These are phyloP conservation scores for Muscicapa comitata DNA, from an alignment of 2,797 vertebrate species.

Conservation along the genomic window DNA sequence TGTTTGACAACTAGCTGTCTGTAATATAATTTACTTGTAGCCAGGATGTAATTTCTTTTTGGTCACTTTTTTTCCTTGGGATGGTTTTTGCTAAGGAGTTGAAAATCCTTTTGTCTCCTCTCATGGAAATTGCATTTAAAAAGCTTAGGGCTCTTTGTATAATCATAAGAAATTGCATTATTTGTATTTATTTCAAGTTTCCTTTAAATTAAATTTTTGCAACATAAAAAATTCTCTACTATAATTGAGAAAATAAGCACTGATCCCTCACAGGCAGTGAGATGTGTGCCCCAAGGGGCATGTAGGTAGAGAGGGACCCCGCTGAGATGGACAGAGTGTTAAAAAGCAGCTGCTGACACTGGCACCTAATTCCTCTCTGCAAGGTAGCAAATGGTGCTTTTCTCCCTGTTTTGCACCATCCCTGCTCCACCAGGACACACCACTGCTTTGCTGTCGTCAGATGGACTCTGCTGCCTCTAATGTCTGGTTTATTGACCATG, in stretches of 20 bases:
- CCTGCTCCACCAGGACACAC: not conserved
- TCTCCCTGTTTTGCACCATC: not conserved
- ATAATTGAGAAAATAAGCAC: not conserved
- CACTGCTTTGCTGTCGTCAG: not conserved
- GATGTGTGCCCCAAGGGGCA: not conserved
- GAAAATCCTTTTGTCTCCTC: not conserved
- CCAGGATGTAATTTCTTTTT: conserved; percentile 53
- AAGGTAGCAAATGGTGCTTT: not conserved
- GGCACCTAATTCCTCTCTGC: not conserved
- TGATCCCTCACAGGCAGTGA: not conserved
- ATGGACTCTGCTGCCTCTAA: not conserved
- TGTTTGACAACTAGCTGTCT: conserved; percentile 59
- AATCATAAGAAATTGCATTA: not conserved
- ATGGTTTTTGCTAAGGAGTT: conserved; percentile 6
- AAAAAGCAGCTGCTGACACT: not conserved
- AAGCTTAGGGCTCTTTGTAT: not conserved
- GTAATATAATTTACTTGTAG: conserved; percentile 71
- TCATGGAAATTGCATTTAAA: not conserved
- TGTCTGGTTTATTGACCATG: not conserved
- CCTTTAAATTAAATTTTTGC: not conserved
- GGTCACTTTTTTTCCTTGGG: conserved; percentile 37
- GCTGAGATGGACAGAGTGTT: fast-evolving
- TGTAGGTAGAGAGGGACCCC: not conserved
- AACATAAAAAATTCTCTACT: not conserved
- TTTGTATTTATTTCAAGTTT: not conserved